Conservation (phyloP, 2,797 vertebrate genomes). For the Sebastolobus altivelis region DNA sequence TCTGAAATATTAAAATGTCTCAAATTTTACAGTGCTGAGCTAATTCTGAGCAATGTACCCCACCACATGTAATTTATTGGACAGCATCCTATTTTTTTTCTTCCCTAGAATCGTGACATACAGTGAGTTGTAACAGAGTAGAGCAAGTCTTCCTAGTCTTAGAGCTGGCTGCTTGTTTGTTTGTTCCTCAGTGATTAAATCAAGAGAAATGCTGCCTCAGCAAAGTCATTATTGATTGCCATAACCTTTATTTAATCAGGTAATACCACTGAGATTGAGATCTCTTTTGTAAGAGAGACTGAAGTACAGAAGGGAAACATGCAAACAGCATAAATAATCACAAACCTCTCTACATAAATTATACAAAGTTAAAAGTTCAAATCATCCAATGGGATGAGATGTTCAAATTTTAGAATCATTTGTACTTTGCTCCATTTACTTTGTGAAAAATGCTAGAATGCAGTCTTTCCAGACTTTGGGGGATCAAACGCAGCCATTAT, state of each 20-base stretch:
- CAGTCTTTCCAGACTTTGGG: background rate
- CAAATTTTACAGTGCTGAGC: conserved; percentile 41
- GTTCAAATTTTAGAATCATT: background rate
- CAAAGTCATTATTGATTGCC: conserved; percentile 39
- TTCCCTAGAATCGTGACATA: background rate
- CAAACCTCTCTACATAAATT: background rate
- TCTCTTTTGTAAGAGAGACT: background rate
- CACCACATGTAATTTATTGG: conserved; percentile 2
- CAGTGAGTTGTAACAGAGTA: background rate
- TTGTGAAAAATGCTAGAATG: background rate
- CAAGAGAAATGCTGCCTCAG: conserved; percentile 33
- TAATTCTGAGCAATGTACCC: conserved; percentile 22
- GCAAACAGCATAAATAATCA: conserved; percentile 3
- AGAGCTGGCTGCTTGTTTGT: conserved; percentile 16
- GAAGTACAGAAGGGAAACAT: background rate
- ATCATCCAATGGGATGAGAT: background rate
- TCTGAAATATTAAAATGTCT: conserved; percentile 46
- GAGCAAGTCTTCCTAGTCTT: background rate
- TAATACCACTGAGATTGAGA: conserved; percentile 24
- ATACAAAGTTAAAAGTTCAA: background rate
- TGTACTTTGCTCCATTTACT: background rate
- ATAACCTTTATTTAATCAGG: conserved; percentile 48
- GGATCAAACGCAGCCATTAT: background rate
- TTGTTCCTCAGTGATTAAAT: conserved; percentile 37
- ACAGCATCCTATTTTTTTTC: background rate